Evolutionary conservation across 2,113 vertebrate genomes (phyloP), one percentile per base, ranked within the genome.

Genomic region (Camelus bactrianus): DNA sequence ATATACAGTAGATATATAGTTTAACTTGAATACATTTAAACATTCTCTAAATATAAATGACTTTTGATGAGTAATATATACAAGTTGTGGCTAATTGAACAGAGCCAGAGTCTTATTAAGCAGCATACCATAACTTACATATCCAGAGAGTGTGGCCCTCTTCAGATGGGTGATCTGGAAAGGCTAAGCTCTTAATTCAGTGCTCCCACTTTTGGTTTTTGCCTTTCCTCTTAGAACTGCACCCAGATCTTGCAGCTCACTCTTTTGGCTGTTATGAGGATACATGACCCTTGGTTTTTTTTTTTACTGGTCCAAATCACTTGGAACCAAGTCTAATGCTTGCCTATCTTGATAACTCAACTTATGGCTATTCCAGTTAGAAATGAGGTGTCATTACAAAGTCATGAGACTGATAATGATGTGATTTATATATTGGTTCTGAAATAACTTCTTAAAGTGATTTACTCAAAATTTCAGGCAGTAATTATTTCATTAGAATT

Each of bases 371-470:
- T 62, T 46, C 67, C 14, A 90, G 46, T n/a, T 96, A 60, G 82
- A 91, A 87, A 17, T 8, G 60, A 94, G 30, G 0, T 69, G 9
- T 54, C 35, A 0, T 93, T 35, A 28, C 32, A 42, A 35, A 86
- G 30, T 38, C 80, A 75, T 58, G 58, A 56, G 8, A 24, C 26
- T 42, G 46, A 69, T 69, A 56, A 24, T 56, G 42, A 46, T 73
- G 10, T 24, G 35, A 50, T 65, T 84, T 88, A 62, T 62, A 35
- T 28, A 30, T 24, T 76, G 8, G 11, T 50, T 89, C 87, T 65
- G 77, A 94, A 91, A 52, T 69, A 82, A n/a, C 48, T 86, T 93
- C 72, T 70, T 48, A 89, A 70, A 67, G 69, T 77, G 10, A 64
- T 58, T n/a, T 91, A n/a, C 42, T 83, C 30, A 42, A 38, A 67